Base-by-base conservation (phyloP, 2,888 invertebrate genomes). In the Epinotia demarniana region DNA sequence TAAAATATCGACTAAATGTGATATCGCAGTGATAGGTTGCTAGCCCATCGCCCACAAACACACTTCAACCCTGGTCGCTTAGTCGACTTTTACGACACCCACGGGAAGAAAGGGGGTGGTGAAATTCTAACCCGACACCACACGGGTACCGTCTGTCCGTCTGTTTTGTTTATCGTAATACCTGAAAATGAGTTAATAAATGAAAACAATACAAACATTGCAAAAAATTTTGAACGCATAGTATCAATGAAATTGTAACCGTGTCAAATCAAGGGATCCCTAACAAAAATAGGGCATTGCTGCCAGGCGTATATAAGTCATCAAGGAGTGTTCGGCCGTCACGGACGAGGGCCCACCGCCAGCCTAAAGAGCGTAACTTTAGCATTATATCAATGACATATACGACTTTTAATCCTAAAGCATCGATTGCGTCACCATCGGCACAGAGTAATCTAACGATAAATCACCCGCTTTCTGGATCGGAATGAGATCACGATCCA, bases 401-500 rank as follows among this genome's bases (percentile, higher is more conserved):
- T 69, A 69, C 69, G 69, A 46, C 69, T 27, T 58, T 69, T 69
- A 68, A 39, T 33, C 43, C 43, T 11, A 69, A 23, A 13, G 13
- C 11, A 46, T 23, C 58, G 69, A 46, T 93, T 93, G 92, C 93
- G 93, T 93, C 93, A 93, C 87, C 88, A 83, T 87, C 87, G 87
- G 84, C 87, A 87, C 84, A 82, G 81, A 83, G 86, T 87, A 86
- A 89, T 89, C 90, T 88, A 87, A 80, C 89, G 82, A 91, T 92
- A 92, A 92, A 91, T 92, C 90, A 91, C 85, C 80, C 80, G 83
- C 84, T 84, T 84, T 89, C 89, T 88, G 88, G 89, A 89, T 89
- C 87, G 89, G 87, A 91, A 93, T 93, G 92, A 93, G 93, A 92
- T 92, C 93, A 92, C 87, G 89, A 87, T 85, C 85, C 86, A 89